These are phyloP conservation scores for Montipora cactus DNA, from an alignment of 64 coral and sea anemone genomes.

Conservation along the genomic window DNA sequence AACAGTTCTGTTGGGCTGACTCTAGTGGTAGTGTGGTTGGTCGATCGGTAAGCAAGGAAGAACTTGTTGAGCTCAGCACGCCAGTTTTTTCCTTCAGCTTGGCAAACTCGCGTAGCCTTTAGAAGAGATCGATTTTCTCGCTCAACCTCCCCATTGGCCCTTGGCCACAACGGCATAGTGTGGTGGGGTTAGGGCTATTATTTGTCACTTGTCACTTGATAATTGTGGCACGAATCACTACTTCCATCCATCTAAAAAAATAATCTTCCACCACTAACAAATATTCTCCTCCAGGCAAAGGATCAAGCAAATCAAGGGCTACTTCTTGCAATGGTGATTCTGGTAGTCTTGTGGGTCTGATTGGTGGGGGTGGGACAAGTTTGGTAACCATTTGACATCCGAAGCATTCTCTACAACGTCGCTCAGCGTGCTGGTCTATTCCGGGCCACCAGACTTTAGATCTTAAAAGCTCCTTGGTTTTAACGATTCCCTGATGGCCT, in stretches of 20 bases:
- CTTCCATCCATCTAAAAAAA: slow-evolving; percentile 63
- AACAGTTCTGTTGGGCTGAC: neutral
- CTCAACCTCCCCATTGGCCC: neutral
- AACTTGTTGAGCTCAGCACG: too few relatives aligned
- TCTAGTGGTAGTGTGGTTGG: too few relatives aligned
- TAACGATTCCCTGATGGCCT: slow-evolving; percentile 54
- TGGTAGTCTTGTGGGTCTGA: neutral
- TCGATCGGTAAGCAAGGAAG: too few relatives aligned
- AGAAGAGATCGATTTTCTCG: too few relatives aligned
- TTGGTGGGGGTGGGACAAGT: neutral
- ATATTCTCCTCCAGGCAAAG: slow-evolving; percentile 63
- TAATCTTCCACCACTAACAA: slow-evolving; percentile 52
- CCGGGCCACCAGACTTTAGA: slow-evolving; percentile 65
- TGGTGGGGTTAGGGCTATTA: too few relatives aligned
- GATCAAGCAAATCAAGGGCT: slow-evolving; percentile 33
- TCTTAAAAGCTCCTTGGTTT: slow-evolving; percentile 43
- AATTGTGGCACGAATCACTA: slow-evolving; percentile 5
- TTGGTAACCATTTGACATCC: neutral
- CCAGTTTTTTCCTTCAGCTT: too few relatives aligned
- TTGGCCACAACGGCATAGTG: too few relatives aligned
- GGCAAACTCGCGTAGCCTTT: too few relatives aligned
- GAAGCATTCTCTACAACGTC: slow-evolving; percentile 9
- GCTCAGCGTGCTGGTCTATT: slow-evolving; percentile 19
- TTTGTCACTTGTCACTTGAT: too few relatives aligned
- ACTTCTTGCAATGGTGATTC: slow-evolving; percentile 41